phyloP scores from a whole-genome alignment of 2,888 invertebrate species.

The Phytoseiulus persimilis region DNA sequence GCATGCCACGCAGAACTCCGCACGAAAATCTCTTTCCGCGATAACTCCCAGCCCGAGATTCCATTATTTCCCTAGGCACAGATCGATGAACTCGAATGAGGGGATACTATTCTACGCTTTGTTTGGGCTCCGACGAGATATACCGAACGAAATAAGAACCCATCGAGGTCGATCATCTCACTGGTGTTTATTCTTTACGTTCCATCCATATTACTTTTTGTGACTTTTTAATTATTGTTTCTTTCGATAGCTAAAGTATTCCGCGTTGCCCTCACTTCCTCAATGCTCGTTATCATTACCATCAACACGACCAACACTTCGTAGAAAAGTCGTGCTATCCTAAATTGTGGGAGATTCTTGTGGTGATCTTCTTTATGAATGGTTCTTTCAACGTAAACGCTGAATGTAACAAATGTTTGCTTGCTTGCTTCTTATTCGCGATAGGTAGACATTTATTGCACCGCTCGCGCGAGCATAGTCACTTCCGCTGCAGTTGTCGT shows the following conservation, averaged over 20 bases:
- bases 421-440: neutral
- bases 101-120: too few relatives aligned
- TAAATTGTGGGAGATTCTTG: neutral
- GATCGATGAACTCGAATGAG: too few relatives aligned
- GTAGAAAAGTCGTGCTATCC: neutral
- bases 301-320: neutral
- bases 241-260: neutral
- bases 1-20: too few relatives aligned
- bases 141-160: neutral
- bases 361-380: too few relatives aligned
- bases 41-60: too few relatives aligned
- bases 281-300: neutral
- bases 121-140: too few relatives aligned
- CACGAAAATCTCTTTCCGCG: too few relatives aligned
- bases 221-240: neutral
- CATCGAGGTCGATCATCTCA: neutral
- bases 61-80: too few relatives aligned
- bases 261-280: neutral
- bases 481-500: neutral
- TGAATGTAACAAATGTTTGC: neutral
- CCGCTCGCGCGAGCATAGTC: neutral
- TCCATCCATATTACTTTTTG: neutral
- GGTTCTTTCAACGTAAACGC: too few relatives aligned
- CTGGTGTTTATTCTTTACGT: neutral
- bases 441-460: neutral